Conservation (phyloP, 2,797 vertebrate species). For the Anabas testudineus region DNA sequence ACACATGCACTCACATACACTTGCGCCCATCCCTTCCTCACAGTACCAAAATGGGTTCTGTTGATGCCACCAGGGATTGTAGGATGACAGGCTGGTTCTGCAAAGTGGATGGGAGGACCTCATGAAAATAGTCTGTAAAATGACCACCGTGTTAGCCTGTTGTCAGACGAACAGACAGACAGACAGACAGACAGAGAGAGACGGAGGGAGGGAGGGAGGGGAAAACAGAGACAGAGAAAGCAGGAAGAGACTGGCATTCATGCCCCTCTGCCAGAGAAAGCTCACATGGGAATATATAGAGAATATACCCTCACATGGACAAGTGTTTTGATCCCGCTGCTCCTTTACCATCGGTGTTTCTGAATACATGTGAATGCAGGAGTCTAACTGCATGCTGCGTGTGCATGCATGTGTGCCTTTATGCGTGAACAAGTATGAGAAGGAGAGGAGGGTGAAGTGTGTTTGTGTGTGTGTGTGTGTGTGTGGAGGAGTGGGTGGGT, state of each 20-base stretch:
- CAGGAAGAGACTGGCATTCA: constrained; percentile 38
- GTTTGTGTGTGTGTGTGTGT: constrained; percentile 74
- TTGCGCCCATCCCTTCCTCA: constrained; percentile 51
- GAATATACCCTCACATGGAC: constrained; percentile 32
- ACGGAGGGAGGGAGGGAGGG: constrained; percentile 21
- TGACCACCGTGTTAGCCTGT: constrained; percentile 64
- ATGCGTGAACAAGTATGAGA: constrained; percentile 63
- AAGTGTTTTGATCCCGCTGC: constrained; percentile 39
- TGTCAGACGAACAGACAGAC: constrained; percentile 59
- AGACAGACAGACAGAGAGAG: constrained; percentile 20
- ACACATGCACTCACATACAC: constrained; percentile 46
- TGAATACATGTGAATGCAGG: constrained; percentile 35
- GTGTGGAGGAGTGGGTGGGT: constrained; percentile 53
- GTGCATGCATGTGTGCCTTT: constrained; percentile 61
- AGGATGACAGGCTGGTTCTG: constrained; percentile 68
- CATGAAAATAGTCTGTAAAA: constrained; percentile 69
- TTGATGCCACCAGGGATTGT: constrained; percentile 63
- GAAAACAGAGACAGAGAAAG: constrained; percentile 22
- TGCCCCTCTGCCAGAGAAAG: constrained; percentile 46
- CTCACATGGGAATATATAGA: constrained; percentile 40
- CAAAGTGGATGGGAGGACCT: constrained; percentile 68
- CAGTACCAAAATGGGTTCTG: constrained; percentile 65
- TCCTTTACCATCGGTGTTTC: constrained; percentile 24
- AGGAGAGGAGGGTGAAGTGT: constrained; percentile 76
- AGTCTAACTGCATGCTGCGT: constrained; percentile 43